Evolutionary conservation across 2,797 vertebrate genomes (phyloP), one percentile per base, ranked within the genome.

Genomic region (Microctenopoma steveboyesi): DNA sequence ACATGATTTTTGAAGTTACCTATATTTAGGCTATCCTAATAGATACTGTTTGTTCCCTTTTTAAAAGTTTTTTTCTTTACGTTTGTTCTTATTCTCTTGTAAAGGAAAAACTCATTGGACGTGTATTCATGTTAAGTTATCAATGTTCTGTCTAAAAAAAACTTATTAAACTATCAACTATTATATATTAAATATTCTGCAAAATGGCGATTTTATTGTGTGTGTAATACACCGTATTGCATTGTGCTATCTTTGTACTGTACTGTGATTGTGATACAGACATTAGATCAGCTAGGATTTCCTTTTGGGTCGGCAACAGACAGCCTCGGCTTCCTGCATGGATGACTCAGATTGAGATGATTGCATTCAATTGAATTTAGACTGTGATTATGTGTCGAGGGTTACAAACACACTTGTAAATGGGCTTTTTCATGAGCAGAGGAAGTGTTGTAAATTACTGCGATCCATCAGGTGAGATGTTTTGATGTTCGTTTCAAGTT

Each of bases 261-360:
- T 27, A 7, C 42, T 74, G 49, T 54, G 39, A 40, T 8, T 35
- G 39, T 77, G 73, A 79, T 69, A 69, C 60, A 87, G 62, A 74
- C 69, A 28, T 64, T 62, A 76, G 64, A 85, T 83, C 69, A 80
- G 63, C 57, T 35, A 70, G 70, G 64, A 81, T 83, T 75, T 83
- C 68, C 73, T 83, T 68, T 59, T 28, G 30, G 64, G 59, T 27
- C 60, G 74, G 61, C 5, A 28, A 47, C 61, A 45, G 64, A n/a
- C 64, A 35, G 63, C 69, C 61, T 64, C 37, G 33, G 67, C 65
- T 87, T 78, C 73, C 85, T 74, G 74, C 39, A 50, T 46, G 51
- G 25, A 66, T 65, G 42, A 73, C 71, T 81, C 76, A 79, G 16
- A 70, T 9, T 68, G 10, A 72, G 56, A 43, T 61, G 47, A 59